phyloP scores from a whole-genome alignment of 2,113 vertebrate genomes.

The Fregetta grallaria region DNA sequence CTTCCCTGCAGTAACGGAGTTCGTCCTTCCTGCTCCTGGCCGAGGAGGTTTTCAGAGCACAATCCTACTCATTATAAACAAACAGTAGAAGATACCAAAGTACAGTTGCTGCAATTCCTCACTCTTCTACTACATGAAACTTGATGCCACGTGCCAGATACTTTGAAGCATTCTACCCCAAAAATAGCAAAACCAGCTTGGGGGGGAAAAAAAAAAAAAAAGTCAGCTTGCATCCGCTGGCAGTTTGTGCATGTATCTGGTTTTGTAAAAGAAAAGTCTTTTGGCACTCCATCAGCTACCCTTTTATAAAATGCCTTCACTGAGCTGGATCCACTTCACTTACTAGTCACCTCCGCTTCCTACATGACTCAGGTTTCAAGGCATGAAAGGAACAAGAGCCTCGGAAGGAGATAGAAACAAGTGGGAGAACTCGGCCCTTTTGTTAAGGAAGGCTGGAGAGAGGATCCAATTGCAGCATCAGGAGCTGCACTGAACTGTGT shows the following conservation, averaged over 20 bases:
- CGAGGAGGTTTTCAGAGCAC: background rate
- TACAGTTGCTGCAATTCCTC: slow-evolving; percentile 9
- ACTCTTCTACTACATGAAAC: slow-evolving; percentile 27
- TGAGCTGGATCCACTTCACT: slow-evolving; percentile 34
- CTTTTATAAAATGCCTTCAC: background rate
- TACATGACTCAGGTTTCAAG: slow-evolving; percentile 52
- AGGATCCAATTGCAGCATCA: background rate
- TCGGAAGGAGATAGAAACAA: slow-evolving; percentile 25
- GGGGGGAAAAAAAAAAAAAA: background rate
- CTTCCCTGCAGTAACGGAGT: background rate
- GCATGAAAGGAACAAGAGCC: slow-evolving; percentile 36
- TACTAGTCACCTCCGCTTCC: slow-evolving; percentile 57
- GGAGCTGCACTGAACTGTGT: background rate
- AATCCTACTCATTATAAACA: background rate
- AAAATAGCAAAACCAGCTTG: slow-evolving; percentile 39
- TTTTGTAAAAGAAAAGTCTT: slow-evolving; percentile 26
- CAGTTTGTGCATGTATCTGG: background rate
- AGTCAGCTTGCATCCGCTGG: background rate
- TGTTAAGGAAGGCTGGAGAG: background rate
- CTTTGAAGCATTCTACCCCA: slow-evolving; percentile 17
- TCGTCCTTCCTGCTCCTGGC: background rate
- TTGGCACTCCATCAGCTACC: background rate
- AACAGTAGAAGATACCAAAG: background rate
- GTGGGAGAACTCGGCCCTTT: slow-evolving; percentile 24
- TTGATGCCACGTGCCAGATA: slow-evolving; percentile 3